Evolutionary conservation across 2,888 invertebrate species (phyloP), one percentile per base, ranked within the genome.

Genomic region (Phragmatobia fuliginosa): DNA sequence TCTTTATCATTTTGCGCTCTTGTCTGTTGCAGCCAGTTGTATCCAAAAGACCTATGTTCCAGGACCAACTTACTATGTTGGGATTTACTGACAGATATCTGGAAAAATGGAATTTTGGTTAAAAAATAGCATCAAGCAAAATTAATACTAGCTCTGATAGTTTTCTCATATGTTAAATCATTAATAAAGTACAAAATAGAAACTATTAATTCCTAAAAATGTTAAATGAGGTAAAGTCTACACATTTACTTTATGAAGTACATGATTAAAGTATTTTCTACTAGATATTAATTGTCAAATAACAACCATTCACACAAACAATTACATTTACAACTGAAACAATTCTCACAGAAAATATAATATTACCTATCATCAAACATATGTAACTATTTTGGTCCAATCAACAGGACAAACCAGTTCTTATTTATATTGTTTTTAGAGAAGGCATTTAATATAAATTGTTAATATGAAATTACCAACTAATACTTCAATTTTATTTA

Each of bases 11-110:
- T 89, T 73, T 93, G 92, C 21, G 88, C 86, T 72, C 91, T 82
- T 28, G 86, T 90, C 80, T 94, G 94, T 71, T 91, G 90, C 7
- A 95, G 96, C 96, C 97, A 98, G 66, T 96, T 96, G 87, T 97
- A 98, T 66, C 96, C 96, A 77, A 96, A 96, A 3, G 97, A 96
- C 79, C 97, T 96, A 85, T 98, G 97, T 88, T 98, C 98, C 68
- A 98, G 91, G 41, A 98, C 91, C 71, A 98, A 91, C 79, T 97
- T 97, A 97, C 98, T 98, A 87, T 98, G 98, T 76, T 97, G 96
- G 52, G 96, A 96, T 77, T 96, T 96, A 49, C 96, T 96, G 68
- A 96, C 96, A 14, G 97, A 97, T 83, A 98, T 97, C 96, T 98
- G 84, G 66, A 96, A 85, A 76, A 14, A 56, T 21, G 38, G 11